Evolutionary conservation across 2,113 vertebrate species (phyloP).

Genomic region (Macaca fascicularis): DNA sequence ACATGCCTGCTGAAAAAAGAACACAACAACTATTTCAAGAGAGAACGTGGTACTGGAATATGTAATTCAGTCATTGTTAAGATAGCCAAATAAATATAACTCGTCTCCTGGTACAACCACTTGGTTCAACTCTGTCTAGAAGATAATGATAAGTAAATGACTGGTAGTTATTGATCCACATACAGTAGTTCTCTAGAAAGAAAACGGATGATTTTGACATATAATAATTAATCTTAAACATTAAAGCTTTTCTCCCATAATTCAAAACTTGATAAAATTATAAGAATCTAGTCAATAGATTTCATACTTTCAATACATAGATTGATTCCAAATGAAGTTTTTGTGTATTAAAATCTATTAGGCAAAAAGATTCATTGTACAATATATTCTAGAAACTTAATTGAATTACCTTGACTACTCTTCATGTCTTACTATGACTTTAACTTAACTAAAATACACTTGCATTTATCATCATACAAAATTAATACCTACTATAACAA

Average conservation of each 20-base stretch:
- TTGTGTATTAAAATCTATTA: background rate
- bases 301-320: background rate
- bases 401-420: background rate
- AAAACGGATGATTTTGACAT: background rate
- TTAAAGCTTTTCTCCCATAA: background rate
- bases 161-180: background rate
- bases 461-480: background rate
- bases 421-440: background rate
- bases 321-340: background rate
- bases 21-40: background rate
- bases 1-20: background rate
- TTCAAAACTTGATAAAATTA: background rate
- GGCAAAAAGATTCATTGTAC: background rate
- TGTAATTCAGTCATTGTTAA: background rate
- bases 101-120: background rate
- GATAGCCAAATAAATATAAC: background rate
- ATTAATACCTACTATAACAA: background rate
- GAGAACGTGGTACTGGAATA: background rate
- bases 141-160: background rate
- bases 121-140: background rate
- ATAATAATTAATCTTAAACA: background rate
- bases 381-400: background rate
- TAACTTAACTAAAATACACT: background rate
- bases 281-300: background rate
- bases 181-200: background rate